Evolutionary conservation across 2,797 vertebrate species (phyloP), one percentile per base, ranked within the genome.

Genomic region (Botia kubotai): DNA sequence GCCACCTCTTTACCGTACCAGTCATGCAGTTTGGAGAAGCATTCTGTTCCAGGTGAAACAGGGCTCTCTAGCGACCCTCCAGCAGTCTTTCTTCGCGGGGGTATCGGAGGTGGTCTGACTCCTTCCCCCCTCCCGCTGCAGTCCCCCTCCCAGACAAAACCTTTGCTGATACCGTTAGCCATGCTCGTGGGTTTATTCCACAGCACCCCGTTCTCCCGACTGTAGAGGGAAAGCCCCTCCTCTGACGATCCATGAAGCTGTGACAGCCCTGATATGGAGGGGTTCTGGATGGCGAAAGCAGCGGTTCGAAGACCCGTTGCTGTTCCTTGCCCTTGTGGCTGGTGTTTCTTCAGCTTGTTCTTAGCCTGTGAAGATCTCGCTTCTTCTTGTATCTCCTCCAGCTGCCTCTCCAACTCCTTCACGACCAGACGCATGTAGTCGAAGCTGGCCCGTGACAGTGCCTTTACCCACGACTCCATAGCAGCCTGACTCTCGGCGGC

Each of bases 391-490:
- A 96, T 90, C 87, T 97, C 96, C 53, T 95, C 95, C 87, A 99
- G 91, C 90, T 99, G 98, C 90, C 93, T 94, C 93, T 99, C 97
- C 89, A 99, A 94, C 91, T 98, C 98, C 0, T 92, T 94, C 89
- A 98, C 97, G 87, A 99, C 95, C 88, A 98, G 91, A 36, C 97
- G 92, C 95, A 99, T 92, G 93, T 99, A 99, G 92, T 96, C 94
- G 1, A 99, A 98, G 91, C 96, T 98, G 89, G 98, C 98, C 16
- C 96, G 91, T 0, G 98, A 98, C 77, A 99, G 87, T 0, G 97
- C 95, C 89, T 98, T 98, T 88, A 99, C 96, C 98, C 98, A 99
- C 0, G 95, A 94, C 93, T 99, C 97, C 97, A 99, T 95, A 87
- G 93, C 95, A 0, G 83, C 93, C 81, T 98, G 97, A 92, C 87